Conservation (phyloP, 1,140 invertebrate species). For the Eurosta solidaginis region DNA sequence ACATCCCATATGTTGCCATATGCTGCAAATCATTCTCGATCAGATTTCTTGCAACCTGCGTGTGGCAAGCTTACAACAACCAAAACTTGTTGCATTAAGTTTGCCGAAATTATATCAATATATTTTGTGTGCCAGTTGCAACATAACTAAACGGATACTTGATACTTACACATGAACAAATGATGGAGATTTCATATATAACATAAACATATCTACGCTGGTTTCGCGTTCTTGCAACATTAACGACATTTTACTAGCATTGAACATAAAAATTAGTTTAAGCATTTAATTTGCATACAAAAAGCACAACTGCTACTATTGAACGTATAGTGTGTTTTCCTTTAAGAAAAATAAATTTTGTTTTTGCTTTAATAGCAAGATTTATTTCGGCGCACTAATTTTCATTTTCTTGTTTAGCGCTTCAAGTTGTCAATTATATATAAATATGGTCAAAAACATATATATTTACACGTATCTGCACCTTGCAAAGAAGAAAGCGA, state of each 20-base stretch:
- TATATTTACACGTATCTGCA: too few relatives aligned
- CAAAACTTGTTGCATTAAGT: slow-evolving; percentile 16
- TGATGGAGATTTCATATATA: too few relatives aligned
- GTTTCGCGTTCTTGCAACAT: too few relatives aligned
- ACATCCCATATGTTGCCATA: neutral
- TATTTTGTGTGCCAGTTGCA: neutral
- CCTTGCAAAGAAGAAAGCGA: too few relatives aligned
- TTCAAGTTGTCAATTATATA: neutral
- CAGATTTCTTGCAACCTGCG: neutral
- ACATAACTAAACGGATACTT: neutral
- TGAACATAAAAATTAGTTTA: too few relatives aligned
- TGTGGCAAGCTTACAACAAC: neutral
- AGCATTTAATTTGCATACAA: too few relatives aligned
- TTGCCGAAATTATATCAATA: neutral
- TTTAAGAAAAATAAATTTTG: too few relatives aligned
- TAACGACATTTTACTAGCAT: too few relatives aligned
- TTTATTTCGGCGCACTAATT: neutral
- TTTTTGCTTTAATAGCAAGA: neutral
- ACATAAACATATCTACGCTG: too few relatives aligned
- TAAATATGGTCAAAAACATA: neutral
- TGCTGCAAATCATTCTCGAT: too few relatives aligned
- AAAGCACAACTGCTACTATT: too few relatives aligned
- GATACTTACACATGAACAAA: neutral
- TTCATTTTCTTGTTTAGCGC: neutral
- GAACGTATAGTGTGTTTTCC: too few relatives aligned